Evolutionary conservation across 2,797 vertebrate genomes (phyloP), one percentile per base, ranked within the genome.

Genomic region (Chanos chanos): DNA sequence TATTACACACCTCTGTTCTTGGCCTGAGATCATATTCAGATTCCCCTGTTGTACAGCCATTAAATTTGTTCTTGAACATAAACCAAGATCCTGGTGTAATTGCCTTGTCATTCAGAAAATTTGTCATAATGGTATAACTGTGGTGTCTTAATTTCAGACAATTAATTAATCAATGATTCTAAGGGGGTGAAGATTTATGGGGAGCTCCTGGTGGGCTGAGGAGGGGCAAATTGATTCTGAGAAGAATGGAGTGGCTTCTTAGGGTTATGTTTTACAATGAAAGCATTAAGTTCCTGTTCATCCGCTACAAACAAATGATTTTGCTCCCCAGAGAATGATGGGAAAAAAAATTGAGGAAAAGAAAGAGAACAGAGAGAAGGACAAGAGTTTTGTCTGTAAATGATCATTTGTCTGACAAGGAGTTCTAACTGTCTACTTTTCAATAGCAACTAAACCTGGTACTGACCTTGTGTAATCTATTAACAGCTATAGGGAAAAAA

Each of bases 91-190:
- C 37, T 18, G 28, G 24, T 49, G 37, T 66, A 58, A 63, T 59
- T 70, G 66, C 39, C 36, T 54, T 61, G 65, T 39, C 50, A 63
- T 64, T 73, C 53, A 52, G 41, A 66, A 61, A 51, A 59, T 51
- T 44, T 70, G 67, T 59, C 62, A 64, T 56, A 60, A 13, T 59
- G 68, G 40, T 59, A 47, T 66, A 72, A 70, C 66, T 63, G 64
- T 13, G 36, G 33, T 69, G 63, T 65, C 64, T 74, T 77, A 39
- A 53, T 64, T 68, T 69, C 55, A 62, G 61, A 45, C 70, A 50
- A 76, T 78, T 70, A 73, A 73, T 75, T 57, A 68, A 81, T 73
- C 39, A 63, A 73, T 75, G 73, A 68, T 47, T 65, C 45, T 61
- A 12, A 57, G 24, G 44, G 67, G 16, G 40, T 57, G 55, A 39